phyloP scores from a whole-genome alignment of 2,113 vertebrate genomes.

The Capreolus pygargus region DNA sequence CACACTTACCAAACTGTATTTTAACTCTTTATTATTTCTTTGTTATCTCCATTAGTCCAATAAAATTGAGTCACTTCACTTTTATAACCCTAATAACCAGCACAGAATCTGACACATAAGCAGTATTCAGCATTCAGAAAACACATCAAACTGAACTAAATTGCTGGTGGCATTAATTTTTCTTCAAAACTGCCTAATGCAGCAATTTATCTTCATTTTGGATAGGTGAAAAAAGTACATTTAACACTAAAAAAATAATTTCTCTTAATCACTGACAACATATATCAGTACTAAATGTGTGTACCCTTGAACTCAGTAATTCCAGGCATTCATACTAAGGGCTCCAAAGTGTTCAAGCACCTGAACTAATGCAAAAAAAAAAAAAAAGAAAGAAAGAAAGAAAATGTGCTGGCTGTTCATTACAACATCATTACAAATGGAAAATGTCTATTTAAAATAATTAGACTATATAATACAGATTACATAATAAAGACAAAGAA shows the following conservation, averaged over 20 bases:
- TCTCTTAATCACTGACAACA: constrained; percentile 21
- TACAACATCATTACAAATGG: not conserved
- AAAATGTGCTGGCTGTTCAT: not conserved
- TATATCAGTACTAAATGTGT: not conserved
- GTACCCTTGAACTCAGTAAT: not conserved
- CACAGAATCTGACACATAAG: not conserved
- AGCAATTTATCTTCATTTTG: not conserved
- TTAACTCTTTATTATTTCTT: constrained; percentile 14
- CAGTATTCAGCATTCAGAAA: not conserved
- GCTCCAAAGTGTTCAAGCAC: not conserved
- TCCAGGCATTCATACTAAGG: not conserved
- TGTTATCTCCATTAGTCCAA: not conserved
- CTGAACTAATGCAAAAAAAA: not conserved
- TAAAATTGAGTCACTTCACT: constrained; percentile 7
- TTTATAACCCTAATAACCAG: not conserved
- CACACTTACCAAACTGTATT: not conserved
- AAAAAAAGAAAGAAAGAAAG: not conserved
- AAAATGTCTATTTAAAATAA: constrained; percentile 2
- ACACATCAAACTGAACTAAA: not conserved
- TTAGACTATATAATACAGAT: not conserved
- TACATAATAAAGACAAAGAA: not conserved
- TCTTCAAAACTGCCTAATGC: not conserved
- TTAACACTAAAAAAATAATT: constrained; percentile 8
- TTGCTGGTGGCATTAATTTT: not conserved
- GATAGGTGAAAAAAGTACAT: not conserved